Percentiles rank a stretch among this genome's conserved stretches.
Conservation (phyloP, 2,113 vertebrate species). For the Fulmarus glacialis region DNA sequence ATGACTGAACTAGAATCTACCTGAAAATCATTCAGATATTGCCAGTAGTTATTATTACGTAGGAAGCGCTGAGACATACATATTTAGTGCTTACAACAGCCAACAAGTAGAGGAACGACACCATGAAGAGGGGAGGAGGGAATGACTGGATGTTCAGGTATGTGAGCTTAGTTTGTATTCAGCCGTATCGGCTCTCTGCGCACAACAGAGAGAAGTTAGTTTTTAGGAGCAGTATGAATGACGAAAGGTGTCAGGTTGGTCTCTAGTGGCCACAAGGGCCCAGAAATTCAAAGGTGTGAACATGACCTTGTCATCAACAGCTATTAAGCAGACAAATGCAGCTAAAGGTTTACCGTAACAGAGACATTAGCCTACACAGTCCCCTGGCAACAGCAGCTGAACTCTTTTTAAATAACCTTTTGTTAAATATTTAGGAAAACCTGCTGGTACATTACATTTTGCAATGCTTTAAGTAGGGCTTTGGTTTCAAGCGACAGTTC, state of each 20-base stretch:
- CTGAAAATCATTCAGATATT: not conserved
- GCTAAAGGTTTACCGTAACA: not conserved
- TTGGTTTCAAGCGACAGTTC: not conserved
- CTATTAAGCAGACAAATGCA: not conserved
- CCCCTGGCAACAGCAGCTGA: not conserved
- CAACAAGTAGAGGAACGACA: not conserved
- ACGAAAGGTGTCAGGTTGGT: not conserved
- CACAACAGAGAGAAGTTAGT: not conserved
- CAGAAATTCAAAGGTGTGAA: slow-evolving; percentile 41
- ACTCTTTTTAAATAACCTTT: not conserved
- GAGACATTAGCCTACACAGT: not conserved
- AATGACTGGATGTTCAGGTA: not conserved
- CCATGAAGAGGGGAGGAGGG: not conserved
- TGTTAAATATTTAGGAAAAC: not conserved
- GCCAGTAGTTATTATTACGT: not conserved
- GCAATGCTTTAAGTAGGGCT: not conserved
- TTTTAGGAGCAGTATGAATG: not conserved
- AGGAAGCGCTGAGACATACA: not conserved
- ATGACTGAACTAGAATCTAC: not conserved
- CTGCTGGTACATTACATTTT: not conserved
- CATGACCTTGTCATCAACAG: slow-evolving; percentile 43
- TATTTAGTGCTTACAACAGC: not conserved
- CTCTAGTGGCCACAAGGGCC: not conserved
- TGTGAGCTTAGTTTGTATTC: not conserved
- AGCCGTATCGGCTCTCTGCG: not conserved